Evolutionary conservation across 2,888 invertebrate species (phyloP).

Genomic region (Apotomis turbidana): DNA sequence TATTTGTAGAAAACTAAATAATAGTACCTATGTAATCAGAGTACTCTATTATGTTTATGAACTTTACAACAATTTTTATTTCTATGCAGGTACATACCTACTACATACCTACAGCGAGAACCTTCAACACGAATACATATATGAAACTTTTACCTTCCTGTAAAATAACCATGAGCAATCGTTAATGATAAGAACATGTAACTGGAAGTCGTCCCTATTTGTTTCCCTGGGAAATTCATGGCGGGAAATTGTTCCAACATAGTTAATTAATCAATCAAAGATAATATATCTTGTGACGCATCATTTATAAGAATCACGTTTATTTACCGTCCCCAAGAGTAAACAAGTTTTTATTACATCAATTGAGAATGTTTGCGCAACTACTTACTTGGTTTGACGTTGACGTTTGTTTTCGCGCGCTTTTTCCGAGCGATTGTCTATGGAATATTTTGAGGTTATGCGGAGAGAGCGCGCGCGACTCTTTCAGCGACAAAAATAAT

Average conservation of each 20-base stretch:
- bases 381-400: slow-evolving; percentile 29
- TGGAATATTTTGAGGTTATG: slow-evolving; percentile 27
- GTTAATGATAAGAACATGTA: neutral
- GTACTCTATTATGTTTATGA: too few relatives aligned
- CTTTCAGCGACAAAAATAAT: slow-evolving; percentile 23
- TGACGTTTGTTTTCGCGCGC: slow-evolving; percentile 30
- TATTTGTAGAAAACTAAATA: too few relatives aligned
- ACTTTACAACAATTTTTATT: too few relatives aligned
- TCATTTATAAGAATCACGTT: slow-evolving; percentile 14
- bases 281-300: slow-evolving; percentile 17
- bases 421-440: slow-evolving; percentile 10
- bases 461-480: slow-evolving; percentile 22
- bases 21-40: too few relatives aligned
- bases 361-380: slow-evolving; percentile 18
- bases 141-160: too few relatives aligned
- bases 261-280: slow-evolving; percentile 19
- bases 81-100: too few relatives aligned
- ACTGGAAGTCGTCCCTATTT: neutral
- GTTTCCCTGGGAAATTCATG: slow-evolving; percentile 11
- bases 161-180: neutral
- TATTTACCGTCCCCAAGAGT: slow-evolving; percentile 20
- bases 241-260: slow-evolving; percentile 9
- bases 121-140: too few relatives aligned
- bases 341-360: slow-evolving; percentile 35
- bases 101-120: too few relatives aligned